These are phyloP conservation scores for Ceratosolen solmsi DNA, from an alignment of 1,140 invertebrate genomes.

Conservation along the genomic window DNA sequence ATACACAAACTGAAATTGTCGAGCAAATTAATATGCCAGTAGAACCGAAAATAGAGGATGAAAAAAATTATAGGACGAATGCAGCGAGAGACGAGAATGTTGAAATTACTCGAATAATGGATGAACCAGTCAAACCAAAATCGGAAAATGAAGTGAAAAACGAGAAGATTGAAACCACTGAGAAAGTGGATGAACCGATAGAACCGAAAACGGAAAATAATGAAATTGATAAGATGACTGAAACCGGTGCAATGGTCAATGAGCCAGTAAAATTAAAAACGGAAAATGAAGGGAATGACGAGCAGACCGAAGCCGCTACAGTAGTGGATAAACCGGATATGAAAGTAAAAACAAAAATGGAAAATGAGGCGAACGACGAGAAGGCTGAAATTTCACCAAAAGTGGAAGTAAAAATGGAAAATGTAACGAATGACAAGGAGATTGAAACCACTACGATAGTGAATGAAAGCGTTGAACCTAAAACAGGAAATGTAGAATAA, in stretches of 20 bases:
- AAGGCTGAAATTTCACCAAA: too few relatives aligned
- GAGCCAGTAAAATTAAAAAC: neutral
- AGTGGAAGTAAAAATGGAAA: too few relatives aligned
- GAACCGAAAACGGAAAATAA: constrained; percentile 6
- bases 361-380: neutral
- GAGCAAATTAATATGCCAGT: neutral
- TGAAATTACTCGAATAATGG: too few relatives aligned
- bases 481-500: too few relatives aligned
- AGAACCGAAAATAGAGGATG: neutral
- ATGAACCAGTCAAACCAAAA: neutral
- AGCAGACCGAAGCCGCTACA: neutral
- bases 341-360: neutral
- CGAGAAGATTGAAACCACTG: neutral
- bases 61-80: neutral
- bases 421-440: too few relatives aligned
- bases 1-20: neutral
- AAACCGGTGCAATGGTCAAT: neutral
- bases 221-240: too few relatives aligned
- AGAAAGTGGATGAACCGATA: neutral
- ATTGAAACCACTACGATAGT: too few relatives aligned
- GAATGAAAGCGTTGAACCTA: too few relatives aligned
- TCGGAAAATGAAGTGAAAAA: neutral
- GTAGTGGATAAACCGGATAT: neutral
- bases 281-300: neutral
- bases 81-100: neutral